Evolutionary conservation across 2,113 vertebrate genomes (phyloP).

Genomic region (Silurus glanis): DNA sequence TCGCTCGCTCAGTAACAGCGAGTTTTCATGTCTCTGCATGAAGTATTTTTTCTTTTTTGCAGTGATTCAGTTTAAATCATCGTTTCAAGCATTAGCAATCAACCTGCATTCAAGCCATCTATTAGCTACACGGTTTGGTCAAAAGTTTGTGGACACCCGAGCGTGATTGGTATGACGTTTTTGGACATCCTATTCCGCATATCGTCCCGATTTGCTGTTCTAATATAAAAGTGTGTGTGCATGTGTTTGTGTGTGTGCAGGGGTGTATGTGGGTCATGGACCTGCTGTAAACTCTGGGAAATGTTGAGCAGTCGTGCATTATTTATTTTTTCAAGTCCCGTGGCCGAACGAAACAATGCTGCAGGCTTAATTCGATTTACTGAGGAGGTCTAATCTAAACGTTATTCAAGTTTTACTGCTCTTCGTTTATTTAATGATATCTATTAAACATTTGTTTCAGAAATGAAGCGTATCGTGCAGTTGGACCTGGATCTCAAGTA

Average conservation of each 20-base stretch:
- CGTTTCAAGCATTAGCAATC: too few species aligned
- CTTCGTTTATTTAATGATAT: background rate
- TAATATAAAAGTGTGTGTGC: too few species aligned
- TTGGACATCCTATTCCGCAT: too few species aligned
- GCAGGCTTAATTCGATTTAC: background rate
- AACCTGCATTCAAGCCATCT: background rate
- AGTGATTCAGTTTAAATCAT: too few species aligned
- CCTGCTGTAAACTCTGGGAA: background rate
- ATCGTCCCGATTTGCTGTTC: too few species aligned
- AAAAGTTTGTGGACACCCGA: too few species aligned
- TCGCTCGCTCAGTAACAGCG: too few species aligned
- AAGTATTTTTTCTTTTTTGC: too few species aligned
- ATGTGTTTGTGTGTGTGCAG: background rate
- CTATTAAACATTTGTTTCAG: constrained; percentile 64
- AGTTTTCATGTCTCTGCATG: too few species aligned
- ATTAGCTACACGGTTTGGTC: too few species aligned
- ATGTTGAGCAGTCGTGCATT: background rate
- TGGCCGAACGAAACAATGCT: background rate
- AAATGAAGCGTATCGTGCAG: constrained; percentile 84
- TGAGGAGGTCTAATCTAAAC: too few species aligned
- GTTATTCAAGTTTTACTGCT: background rate
- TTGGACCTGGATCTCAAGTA: constrained; percentile 93
- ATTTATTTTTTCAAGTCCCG: background rate
- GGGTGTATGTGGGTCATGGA: background rate
- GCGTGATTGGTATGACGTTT: too few species aligned